Conservation (phyloP, 1,140 invertebrate genomes). For the Apis dorsata region DNA sequence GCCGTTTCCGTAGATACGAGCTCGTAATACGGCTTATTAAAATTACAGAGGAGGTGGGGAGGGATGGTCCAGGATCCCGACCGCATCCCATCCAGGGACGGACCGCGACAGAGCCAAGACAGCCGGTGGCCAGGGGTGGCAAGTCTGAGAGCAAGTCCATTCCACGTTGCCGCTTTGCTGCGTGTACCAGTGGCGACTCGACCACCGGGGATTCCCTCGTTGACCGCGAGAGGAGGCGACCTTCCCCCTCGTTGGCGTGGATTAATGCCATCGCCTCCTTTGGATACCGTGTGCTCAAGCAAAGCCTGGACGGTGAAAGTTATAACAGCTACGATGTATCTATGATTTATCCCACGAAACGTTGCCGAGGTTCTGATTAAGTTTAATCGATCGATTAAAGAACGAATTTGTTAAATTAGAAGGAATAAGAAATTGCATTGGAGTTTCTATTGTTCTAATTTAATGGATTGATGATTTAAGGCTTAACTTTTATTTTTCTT, state of each 20-base stretch:
- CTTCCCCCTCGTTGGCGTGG: constrained; percentile 60
- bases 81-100: constrained; percentile 75
- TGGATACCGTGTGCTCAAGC: too few relatives aligned
- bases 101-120: constrained; percentile 69
- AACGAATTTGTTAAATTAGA: too few relatives aligned
- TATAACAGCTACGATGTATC: too few relatives aligned
- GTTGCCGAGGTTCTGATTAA: too few relatives aligned
- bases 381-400: too few relatives aligned
- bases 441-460: too few relatives aligned
- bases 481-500: too few relatives aligned
- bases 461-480: too few relatives aligned
- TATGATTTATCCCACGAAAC: too few relatives aligned
- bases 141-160: constrained; percentile 54
- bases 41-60: constrained; percentile 72
- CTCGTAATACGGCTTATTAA: constrained; percentile 79
- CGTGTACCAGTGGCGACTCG: constrained; percentile 53
- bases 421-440: too few relatives aligned
- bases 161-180: constrained; percentile 70
- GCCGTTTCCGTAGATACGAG: constrained; percentile 66
- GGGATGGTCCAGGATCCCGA: constrained; percentile 50
- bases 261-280: constrained; percentile 78
- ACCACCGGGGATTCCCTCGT: constrained; percentile 72
- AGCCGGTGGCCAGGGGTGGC: constrained; percentile 53
- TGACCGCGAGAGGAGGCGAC: constrained; percentile 63
- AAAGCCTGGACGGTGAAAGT: too few relatives aligned